Base-by-base conservation (phyloP, 2,113 vertebrate species). In the Clupea harengus region DNA sequence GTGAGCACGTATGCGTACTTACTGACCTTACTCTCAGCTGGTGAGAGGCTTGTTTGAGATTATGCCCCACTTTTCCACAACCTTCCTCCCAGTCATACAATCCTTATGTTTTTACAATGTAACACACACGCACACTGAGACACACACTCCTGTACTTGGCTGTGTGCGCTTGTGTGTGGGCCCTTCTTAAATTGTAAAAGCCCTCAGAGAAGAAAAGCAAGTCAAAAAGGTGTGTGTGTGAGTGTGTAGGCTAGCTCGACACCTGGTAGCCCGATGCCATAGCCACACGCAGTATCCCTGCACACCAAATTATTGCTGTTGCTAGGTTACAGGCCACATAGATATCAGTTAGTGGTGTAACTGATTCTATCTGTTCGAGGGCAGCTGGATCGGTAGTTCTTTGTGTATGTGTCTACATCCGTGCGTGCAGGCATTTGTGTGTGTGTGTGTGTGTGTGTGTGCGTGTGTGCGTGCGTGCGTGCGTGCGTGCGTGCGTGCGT, bases 271-370 rank as follows among this genome's bases (percentile, higher is more conserved):
- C n/a, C 80, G 45, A 83, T 81, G 52, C 50, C 50, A 18, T 60
- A 88, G 86, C 84, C 54, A 8, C 78, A 83, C 81, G 83, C 88
- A 32, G 83, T 89, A 47, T 89, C 86, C 82, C 80, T 89, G 86
- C 84, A 87, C 88, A 90, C 85, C 86, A 81, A 85, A 86, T 88
- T 82, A 84, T 83, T n/a, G n/a, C 85, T 85, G 94, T 94, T 95
- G 92, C 94, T 91, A 92, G 90, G 93, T 85, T 91, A 94, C 92
- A 7, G 85, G 64, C 67, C 88, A 60, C 18, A 20, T 28, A 60
- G 47, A 22, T 82, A 17, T 84, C 81, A 60, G 39, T 39, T 39
- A 39, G 8, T 1, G 1, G 46, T 84, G 75, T 57, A 50, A 32
- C 85, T 49, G 45, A 84, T 67, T 47, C 47, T 85, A 81, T 47